Evolutionary conservation across 2,888 invertebrate species (phyloP), one percentile per base, ranked within the genome.

Genomic region (Selenia dentaria): DNA sequence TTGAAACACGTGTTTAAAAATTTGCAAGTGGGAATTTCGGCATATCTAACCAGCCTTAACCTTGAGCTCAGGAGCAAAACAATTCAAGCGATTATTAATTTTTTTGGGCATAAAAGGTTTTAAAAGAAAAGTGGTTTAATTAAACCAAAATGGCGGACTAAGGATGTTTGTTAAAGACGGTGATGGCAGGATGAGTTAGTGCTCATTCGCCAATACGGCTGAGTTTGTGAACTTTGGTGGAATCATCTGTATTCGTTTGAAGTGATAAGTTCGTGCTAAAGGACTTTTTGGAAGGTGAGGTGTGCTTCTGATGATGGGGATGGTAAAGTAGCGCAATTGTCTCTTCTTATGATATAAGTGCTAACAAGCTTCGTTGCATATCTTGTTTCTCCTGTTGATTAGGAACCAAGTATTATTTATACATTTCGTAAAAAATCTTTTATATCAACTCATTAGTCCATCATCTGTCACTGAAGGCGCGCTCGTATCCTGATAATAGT

Each of bases 141-240:
- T n/a, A 13, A 3, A 8, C 11, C 49, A 72, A 69, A 65, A 87
- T 87, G 84, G 79, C 82, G 59, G 81, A 79, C 67, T 86, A 25
- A 55, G 24, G 76, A 81, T 74, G 72, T 63, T 69, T 5, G 54
- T 76, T 38, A 69, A 74, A 27, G 79, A 79, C 58, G 72, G 70
- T 20, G 80, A 70, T 51, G 82, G 82, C 33, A 55, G 74, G 28
- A 66, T 73, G 58, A 67, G 61, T 51, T 56, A 69, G 65, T 72
- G 70, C 71, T 59, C 67, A 40, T 85, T 89, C 88, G 89, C 89
- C 89, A 89, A 85, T 70, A 89, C 75, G 89, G 89, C 89, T 60
- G 51, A 60, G 62, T 24, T 71, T 64, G 43, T 56, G 55, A 18
- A 66, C 59, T 71, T 45, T 54, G 52, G 56, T 60, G 57, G 50